Conservation (phyloP, 2,888 invertebrate genomes). For the Galerucella pusilla region DNA sequence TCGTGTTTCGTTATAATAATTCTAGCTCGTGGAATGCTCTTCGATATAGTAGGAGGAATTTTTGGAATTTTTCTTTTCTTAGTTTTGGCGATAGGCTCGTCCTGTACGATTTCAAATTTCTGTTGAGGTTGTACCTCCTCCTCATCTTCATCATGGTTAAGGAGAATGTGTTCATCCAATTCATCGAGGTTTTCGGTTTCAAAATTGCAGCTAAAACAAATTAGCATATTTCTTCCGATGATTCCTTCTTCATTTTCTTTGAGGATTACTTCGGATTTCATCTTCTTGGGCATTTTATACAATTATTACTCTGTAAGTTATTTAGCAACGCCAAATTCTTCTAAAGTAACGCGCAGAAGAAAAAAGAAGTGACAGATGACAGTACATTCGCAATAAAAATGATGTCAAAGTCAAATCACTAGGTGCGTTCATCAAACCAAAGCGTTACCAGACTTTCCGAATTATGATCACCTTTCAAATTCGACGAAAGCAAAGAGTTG, state of each 20-base stretch:
- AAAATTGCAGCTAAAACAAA: conserved; percentile 46
- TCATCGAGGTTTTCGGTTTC: conserved; percentile 46
- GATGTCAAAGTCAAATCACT: not conserved
- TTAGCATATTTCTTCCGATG: conserved; percentile 33
- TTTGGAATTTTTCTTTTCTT: not conserved
- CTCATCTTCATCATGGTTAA: conserved; percentile 42
- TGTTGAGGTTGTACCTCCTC: conserved; percentile 25
- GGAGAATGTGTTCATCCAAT: conserved; percentile 47
- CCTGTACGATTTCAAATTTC: conserved; percentile 30
- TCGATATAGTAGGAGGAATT: not conserved
- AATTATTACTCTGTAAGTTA: conserved; percentile 27
- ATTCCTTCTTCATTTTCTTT: conserved; percentile 25
- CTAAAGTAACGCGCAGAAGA: conserved; percentile 30
- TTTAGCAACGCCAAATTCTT: conserved; percentile 24
- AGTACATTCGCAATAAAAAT: conserved; percentile 4
- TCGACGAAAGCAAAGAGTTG: too few species aligned
- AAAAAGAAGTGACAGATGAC: conserved; percentile 20
- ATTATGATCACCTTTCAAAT: too few species aligned
- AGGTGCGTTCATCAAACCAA: not conserved
- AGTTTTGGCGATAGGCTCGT: not conserved
- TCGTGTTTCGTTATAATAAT: conserved; percentile 19
- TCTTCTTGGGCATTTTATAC: conserved; percentile 15
- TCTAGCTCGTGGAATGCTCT: conserved; percentile 20
- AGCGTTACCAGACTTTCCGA: not conserved
- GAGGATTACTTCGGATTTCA: conserved; percentile 15